Conservation (phyloP, 1,140 invertebrate species). For the Habropoda laboriosa region DNA sequence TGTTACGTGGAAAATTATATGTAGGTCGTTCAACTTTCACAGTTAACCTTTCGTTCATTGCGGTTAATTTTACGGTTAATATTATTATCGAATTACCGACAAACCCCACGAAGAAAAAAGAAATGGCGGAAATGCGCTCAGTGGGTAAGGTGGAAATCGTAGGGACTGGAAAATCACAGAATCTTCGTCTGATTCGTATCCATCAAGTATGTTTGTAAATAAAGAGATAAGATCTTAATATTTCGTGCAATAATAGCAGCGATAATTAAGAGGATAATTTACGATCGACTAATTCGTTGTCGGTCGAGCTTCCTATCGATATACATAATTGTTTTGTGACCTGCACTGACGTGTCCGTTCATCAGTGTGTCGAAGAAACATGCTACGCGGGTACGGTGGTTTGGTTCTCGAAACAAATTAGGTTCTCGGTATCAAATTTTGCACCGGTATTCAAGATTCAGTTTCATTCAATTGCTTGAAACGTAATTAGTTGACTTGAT, state of each 20-base stretch:
- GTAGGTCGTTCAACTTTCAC: constrained; percentile 53
- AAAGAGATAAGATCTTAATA: constrained; percentile 16
- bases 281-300: neutral
- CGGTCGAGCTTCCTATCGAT: neutral
- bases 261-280: neutral
- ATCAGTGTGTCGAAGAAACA: neutral
- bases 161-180: constrained; percentile 10
- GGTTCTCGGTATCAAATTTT: neutral
- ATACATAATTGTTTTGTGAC: neutral
- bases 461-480: neutral
- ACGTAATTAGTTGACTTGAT: neutral
- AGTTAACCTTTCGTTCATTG: constrained; percentile 51
- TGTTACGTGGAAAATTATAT: constrained; percentile 27
- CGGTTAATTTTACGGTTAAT: constrained; percentile 27
- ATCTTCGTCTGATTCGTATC: neutral
- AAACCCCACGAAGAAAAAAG: neutral
- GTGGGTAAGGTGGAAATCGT: neutral
- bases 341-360: neutral
- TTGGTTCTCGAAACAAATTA: neutral
- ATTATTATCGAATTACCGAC: neutral
- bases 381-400: neutral
- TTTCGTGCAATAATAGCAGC: neutral
- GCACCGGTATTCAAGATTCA: neutral
- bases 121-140: neutral
- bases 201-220: neutral